Conservation (phyloP, 2,888 invertebrate genomes). For the Oligia strigilis region DNA sequence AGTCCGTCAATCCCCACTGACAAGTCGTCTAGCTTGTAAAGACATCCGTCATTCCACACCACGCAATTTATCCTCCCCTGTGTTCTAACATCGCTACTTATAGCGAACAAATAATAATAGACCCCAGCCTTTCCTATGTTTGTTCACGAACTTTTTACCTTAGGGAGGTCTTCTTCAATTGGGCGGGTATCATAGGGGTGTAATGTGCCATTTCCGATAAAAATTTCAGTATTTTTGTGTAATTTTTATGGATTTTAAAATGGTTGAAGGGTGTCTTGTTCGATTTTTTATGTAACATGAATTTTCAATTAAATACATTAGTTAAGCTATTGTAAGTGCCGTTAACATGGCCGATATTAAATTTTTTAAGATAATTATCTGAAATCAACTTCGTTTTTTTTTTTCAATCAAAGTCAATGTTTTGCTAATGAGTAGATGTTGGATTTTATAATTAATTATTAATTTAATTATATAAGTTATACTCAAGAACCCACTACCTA, state of each 20-base stretch:
- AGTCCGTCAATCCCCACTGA: conserved; percentile 76
- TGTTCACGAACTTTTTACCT: conserved; percentile 3
- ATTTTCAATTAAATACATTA: too few relatives aligned
- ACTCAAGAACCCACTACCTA: too few relatives aligned
- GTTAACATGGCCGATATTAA: too few relatives aligned
- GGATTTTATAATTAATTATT: too few relatives aligned
- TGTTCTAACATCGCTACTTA: conserved; percentile 77
- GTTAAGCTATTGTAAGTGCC: too few relatives aligned
- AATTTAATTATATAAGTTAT: too few relatives aligned
- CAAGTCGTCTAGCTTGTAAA: conserved; percentile 87
- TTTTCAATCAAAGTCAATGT: too few relatives aligned
- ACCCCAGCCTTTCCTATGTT: conserved; percentile 50
- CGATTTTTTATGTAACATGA: too few relatives aligned
- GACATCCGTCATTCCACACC: conserved; percentile 88
- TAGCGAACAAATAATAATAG: conserved; percentile 67
- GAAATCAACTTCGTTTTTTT: too few relatives aligned
- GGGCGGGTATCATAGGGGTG: conserved; percentile 70
- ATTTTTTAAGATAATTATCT: too few relatives aligned
- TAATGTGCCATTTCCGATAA: conserved; percentile 88
- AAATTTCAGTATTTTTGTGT: conserved; percentile 65
- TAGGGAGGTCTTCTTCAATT: conserved; percentile 60
- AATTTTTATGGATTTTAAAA: conserved; percentile 67
- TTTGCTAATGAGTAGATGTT: too few relatives aligned
- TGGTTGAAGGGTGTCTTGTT: not conserved
- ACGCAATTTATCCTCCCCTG: conserved; percentile 80